Base-by-base conservation (phyloP, 2,888 invertebrate species). In the Plebejus melissa region DNA sequence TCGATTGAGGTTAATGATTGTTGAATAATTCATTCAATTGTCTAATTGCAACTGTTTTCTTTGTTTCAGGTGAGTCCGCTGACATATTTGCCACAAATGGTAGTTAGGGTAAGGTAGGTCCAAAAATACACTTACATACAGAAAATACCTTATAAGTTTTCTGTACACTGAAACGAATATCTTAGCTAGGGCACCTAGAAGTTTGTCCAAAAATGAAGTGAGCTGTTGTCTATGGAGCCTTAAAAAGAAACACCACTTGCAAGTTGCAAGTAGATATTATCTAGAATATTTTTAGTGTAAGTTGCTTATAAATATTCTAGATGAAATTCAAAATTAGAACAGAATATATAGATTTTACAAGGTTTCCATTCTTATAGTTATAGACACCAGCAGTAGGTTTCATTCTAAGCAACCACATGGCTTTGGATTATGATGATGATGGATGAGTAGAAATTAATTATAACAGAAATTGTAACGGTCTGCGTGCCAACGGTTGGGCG, bases 31-130 rank as follows among this genome's bases (percentile, higher is more conserved):
- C n/a, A 70, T 70, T 38, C n/a, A 41, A 28, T 74, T 60, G 36
- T 75, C 69, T 72, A 72, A 28, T 78, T 76, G 75, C 74, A 74
- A 74, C 71, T 74, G 77, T 77, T 81, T 83, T 83, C 77, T 82
- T 87, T 86, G 84, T 88, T 87, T 80, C 86, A 87, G 88, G 88
- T 88, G 84, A 87, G 84, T 80, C 50, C 57, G 57, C 76, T 13
- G 28, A 32, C 1, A 32, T 65, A 28, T 60, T 60, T 60, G 28
- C 11, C 60, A 60, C 60, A 28, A 22, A 22, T 58, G 58, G 7
- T 36, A 38, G 16, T 69, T 2, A 69, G 36, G 69, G 69, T 38
- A 36, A 69, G 69, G 11, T 13, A 7, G 0, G 11, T 11, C 13
- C 65, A 28, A 65, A 7, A 60, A 65, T 32, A 22, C 22, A 32